Conservation (phyloP, 2,888 invertebrate species). For the Cepaea hortensis region DNA sequence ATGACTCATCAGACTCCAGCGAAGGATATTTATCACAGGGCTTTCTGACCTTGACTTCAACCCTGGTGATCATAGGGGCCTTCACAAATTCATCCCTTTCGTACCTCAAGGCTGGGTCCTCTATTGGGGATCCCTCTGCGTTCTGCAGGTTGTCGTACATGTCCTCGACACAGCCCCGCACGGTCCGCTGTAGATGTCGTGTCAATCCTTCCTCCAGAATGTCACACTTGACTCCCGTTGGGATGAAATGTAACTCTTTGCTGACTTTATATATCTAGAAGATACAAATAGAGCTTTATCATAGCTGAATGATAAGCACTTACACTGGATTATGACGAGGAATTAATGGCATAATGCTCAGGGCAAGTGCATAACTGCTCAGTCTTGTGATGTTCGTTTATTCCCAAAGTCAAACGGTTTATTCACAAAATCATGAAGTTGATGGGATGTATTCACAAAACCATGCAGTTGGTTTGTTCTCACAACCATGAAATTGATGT, state of each 20-base stretch:
- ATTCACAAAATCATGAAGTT: no score
- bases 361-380: no score
- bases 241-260: slow-evolving; percentile 60
- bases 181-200: slow-evolving; percentile 79
- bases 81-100: slow-evolving; percentile 58
- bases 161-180: slow-evolving; percentile 67
- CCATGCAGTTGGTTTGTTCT: no score
- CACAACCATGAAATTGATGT: no score
- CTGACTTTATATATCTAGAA: slow-evolving; percentile 61
- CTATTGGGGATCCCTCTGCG: slow-evolving; percentile 64
- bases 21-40: slow-evolving; percentile 65
- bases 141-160: slow-evolving; percentile 70
- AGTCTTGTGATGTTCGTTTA: no score
- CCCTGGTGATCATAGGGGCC: slow-evolving; percentile 59
- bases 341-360: no score
- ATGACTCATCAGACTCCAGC: slow-evolving; percentile 68
- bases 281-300: background rate
- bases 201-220: slow-evolving; percentile 80
- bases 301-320: no score
- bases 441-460: no score
- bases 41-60: slow-evolving; percentile 65
- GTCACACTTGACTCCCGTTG: slow-evolving; percentile 79
- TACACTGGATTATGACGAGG: no score
- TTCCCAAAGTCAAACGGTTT: no score
- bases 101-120: slow-evolving; percentile 62